Percentiles rank a stretch among this genome's conserved stretches.
These are phyloP conservation scores for Conger conger DNA, from an alignment of 2,113 vertebrate species.

Conservation along the genomic window DNA sequence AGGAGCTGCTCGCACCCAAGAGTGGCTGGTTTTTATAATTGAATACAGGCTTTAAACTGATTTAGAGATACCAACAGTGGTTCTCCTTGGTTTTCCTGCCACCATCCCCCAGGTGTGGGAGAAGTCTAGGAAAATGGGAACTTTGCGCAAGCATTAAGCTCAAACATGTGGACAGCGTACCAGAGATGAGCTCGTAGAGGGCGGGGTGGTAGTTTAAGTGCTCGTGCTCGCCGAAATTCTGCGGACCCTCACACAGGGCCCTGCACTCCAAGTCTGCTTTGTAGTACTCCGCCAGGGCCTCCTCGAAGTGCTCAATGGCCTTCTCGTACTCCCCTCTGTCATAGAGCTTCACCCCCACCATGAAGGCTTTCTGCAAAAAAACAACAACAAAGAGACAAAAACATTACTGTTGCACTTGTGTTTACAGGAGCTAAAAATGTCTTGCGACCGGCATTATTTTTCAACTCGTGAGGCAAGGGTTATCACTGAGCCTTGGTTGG, in stretches of 20 bases:
- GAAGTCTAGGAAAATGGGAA: no score
- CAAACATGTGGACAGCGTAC: constrained; percentile 58
- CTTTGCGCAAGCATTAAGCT: no score
- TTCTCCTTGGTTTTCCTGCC: constrained; percentile 10
- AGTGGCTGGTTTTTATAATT: neutral
- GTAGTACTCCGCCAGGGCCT: constrained; percentile 81
- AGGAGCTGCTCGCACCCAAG: neutral
- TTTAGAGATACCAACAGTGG: neutral
- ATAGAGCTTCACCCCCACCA: constrained; percentile 77
- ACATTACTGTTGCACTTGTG: neutral
- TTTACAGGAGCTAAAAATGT: neutral
- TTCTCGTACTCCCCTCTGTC: constrained; percentile 71
- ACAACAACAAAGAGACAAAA: neutral
- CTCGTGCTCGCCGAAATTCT: constrained; percentile 81
- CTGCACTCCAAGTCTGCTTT: constrained; percentile 82
- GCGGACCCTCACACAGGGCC: constrained; percentile 82
- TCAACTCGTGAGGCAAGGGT: neutral
- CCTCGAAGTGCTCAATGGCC: constrained; percentile 79
- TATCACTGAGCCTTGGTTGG: neutral
- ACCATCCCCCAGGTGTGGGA: constrained; percentile 8
- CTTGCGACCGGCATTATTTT: neutral
- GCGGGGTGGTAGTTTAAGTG: constrained; percentile 79
- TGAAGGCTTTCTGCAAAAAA: constrained; percentile 83
- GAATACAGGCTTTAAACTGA: neutral
- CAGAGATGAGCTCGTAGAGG: constrained; percentile 89